Evolutionary conservation across 2,797 vertebrate genomes (phyloP).

Genomic region (Phylloscopus collybita): DNA sequence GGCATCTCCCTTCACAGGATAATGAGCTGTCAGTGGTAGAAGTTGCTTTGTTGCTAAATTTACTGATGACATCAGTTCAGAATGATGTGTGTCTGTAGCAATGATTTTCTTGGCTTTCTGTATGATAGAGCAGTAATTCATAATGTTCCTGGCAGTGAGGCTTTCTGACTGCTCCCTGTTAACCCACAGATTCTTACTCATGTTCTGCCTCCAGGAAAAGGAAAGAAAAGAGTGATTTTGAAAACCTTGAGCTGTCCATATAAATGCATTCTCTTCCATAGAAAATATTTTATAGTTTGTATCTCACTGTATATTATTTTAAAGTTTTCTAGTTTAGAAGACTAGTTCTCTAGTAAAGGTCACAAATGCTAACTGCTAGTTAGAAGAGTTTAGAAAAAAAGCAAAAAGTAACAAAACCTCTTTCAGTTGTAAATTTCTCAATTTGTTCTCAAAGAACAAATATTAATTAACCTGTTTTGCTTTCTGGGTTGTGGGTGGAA

Average conservation of each 20-base stretch:
- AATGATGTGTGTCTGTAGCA: background rate
- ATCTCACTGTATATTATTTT: background rate
- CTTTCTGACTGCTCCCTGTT: background rate
- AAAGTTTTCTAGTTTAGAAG: background rate
- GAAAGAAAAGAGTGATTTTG: background rate
- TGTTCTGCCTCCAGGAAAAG: background rate
- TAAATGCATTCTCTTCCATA: background rate
- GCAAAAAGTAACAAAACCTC: background rate
- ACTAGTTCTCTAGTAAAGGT: background rate
- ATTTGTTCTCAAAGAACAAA: background rate
- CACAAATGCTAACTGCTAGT: background rate
- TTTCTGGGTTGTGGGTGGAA: background rate
- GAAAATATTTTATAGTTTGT: background rate
- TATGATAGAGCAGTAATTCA: constrained; percentile 45
- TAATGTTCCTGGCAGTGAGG: background rate
- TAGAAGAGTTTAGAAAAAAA: background rate
- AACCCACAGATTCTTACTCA: background rate
- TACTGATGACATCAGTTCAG: constrained; percentile 28
- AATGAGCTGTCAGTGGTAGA: constrained; percentile 2
- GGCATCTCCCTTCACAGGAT: background rate
- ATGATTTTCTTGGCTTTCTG: background rate
- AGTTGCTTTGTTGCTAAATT: constrained; percentile 30
- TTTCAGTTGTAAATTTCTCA: background rate
- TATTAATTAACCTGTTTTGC: background rate
- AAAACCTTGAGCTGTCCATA: background rate